Percentiles rank a stretch among this genome's conserved stretches.
phyloP scores from a whole-genome alignment of 2,888 invertebrate species.

The Harpalus rubripes region DNA sequence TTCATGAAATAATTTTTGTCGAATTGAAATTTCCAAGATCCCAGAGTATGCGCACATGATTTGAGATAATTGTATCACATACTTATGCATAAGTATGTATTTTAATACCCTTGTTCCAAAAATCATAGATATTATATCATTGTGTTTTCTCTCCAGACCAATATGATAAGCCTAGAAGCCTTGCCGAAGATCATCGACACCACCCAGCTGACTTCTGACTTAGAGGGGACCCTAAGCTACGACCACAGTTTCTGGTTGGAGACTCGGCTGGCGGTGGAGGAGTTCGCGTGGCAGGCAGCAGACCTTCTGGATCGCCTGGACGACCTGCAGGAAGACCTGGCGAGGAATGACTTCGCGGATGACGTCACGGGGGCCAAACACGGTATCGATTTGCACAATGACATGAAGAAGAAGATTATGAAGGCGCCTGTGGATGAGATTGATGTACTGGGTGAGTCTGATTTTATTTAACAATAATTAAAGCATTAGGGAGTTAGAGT shows the following conservation, averaged over 20 bases:
- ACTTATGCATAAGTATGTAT: no score
- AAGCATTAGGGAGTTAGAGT: neutral
- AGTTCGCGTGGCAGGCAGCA: constrained; percentile 96
- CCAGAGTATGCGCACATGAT: no score
- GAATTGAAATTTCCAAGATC: no score
- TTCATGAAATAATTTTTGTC: no score
- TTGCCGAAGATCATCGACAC: constrained; percentile 95
- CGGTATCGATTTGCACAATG: constrained; percentile 94
- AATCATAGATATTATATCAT: no score
- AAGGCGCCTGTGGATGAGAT: constrained; percentile 97
- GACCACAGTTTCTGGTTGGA: constrained; percentile 99
- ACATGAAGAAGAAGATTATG: constrained; percentile 95
- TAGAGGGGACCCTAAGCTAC: constrained; percentile 96
- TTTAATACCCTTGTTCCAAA: no score
- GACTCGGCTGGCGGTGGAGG: constrained; percentile 94
- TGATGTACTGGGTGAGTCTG: constrained; percentile 88
- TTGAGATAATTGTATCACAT: no score
- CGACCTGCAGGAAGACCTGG: constrained; percentile 94
- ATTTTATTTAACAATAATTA: constrained; percentile 6
- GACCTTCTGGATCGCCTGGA: constrained; percentile 95
- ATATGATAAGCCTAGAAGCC: constrained; percentile 97
- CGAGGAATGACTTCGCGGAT: constrained; percentile 95
- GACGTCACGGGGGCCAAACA: constrained; percentile 95
- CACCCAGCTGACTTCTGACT: constrained; percentile 93
- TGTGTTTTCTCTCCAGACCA: constrained; percentile 84